Evolutionary conservation across 2,888 invertebrate genomes (phyloP), one percentile per base, ranked within the genome.

Genomic region (Eilema griseolum): DNA sequence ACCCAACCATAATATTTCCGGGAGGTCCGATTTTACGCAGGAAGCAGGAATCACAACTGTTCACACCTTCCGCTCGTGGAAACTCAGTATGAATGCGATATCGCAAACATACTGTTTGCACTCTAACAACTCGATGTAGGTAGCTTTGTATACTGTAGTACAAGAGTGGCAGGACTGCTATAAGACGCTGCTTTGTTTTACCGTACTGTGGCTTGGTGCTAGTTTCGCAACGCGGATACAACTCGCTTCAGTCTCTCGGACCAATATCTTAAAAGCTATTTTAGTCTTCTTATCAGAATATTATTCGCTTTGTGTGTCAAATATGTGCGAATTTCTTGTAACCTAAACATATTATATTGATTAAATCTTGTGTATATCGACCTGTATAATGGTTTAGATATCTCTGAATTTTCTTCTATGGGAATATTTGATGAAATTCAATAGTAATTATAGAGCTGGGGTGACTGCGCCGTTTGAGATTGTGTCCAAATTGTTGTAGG

Each of bases 251-350:
- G 93, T 91, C 93, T 94, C 93, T 95, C 93, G 95, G 95, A 95
- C 95, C 95, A 95, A 95, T 92, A 90, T 92, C 91, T 90, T 90
- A 89, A 66, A 89, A 88, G 92, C 93, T 92, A 90, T 85, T 89
- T 88, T 93, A 91, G 86, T 92, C 92, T 91, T 91, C 88, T 90
- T 89, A 90, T 89, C 88, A 88, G 83, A 92, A 89, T 92, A 89
- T 90, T 90, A 89, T 91, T 94, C 94, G 95, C 95, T 95, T 95
- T 95, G 93, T 94, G 95, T 95, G 95, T 95, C 95, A 95, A 95
- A 94, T 93, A 93, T 94, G 93, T 93, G 95, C 95, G 92, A 94
- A 87, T 92, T 92, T 92, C 91, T 92, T 91, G 89, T 92, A 91
- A 92, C 91, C 91, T 94, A 91, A 94, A 93, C 92, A 84, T 92